Evolutionary conservation across 2,797 vertebrate genomes (phyloP).

Genomic region (Amblyopsis hoosieri): DNA sequence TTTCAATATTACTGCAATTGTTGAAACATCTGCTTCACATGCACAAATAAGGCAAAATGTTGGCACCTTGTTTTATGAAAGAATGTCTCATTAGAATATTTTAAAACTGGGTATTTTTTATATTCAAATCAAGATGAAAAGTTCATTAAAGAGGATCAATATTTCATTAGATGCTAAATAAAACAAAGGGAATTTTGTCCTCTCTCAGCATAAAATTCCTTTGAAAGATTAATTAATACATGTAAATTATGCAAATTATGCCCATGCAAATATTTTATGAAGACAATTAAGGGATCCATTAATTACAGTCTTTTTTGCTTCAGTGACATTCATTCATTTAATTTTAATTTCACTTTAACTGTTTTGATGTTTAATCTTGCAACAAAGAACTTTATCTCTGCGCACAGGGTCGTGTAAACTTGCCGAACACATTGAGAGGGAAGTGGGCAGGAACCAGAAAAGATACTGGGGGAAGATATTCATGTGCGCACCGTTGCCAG

Average conservation of each 20-base stretch:
- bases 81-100: constrained; percentile 86
- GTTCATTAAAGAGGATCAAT: constrained; percentile 99
- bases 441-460: constrained; percentile 81
- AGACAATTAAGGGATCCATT: constrained; percentile 99
- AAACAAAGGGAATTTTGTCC: constrained; percentile 99
- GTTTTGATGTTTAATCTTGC: constrained; percentile 99
- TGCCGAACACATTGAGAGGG: constrained; percentile 90
- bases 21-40: constrained; percentile 61
- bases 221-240: constrained; percentile 99
- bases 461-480: constrained; percentile 82
- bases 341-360: constrained; percentile 99
- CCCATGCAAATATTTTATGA: constrained; percentile 99
- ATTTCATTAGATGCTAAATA: constrained; percentile 99
- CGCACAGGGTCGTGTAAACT: constrained; percentile 95
- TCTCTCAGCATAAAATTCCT: constrained; percentile 99
- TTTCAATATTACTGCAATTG: constrained; percentile 37
- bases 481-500: constrained; percentile 74
- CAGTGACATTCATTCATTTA: constrained; percentile 99
- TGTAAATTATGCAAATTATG: constrained; percentile 99
- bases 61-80: constrained; percentile 69
- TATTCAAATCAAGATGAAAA: constrained; percentile 99
- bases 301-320: constrained; percentile 99
- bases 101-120: constrained; percentile 96
- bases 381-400: constrained; percentile 99
- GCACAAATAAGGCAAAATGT: constrained; percentile 40